Evolutionary conservation across 1,140 invertebrate species (phyloP), one percentile per base, ranked within the genome.

Genomic region (Micrasema longulum): DNA sequence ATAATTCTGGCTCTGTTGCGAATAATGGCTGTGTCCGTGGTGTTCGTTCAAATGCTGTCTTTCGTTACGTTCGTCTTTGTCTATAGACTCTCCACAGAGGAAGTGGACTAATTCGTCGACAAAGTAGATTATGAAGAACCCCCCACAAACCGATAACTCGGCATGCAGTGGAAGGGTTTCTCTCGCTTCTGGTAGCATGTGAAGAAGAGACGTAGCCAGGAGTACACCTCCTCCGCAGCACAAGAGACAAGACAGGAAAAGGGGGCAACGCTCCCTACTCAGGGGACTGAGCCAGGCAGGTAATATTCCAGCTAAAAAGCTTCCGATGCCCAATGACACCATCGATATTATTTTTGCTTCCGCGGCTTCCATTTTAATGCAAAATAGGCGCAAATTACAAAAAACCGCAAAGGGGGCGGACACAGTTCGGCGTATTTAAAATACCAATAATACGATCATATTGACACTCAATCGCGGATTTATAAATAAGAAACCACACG

Each of bases 181-280:
- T 66, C 85, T 83, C 9, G 92, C 89, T 83, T 96, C 95, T 14
- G 94, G 93, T 41, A 96, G 82, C 83, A 96, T 92, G 80, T 96
- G 94, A 2, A 94, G 83, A 38, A 95, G 80, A 18, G 92, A 90
- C 0, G 95, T 96, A 0, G 92, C 92, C 14, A 97, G 79, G 26
- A 97, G 86, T 6, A 97, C 93, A 0, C 95, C 95, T 2, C 91
- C 94, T 20, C 94, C 94, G 73, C 94, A 94, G 77, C 93, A 95
- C 0, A 95, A 86, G 9, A 93, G 79, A 11, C 87, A 83, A 7
- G 91, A 92, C 9, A 91, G 83, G 2, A 88, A 76, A 2, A 91
- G 76, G n/a, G 88, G 88, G 50, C 87, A 85, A 14, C 82, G 77
- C 62, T 85, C 81, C 38, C 86, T 81, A 38, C 86, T 83, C n/a